Evolutionary conservation across 2,888 invertebrate genomes (phyloP).

Genomic region (Meiosimyza decipiens): DNA sequence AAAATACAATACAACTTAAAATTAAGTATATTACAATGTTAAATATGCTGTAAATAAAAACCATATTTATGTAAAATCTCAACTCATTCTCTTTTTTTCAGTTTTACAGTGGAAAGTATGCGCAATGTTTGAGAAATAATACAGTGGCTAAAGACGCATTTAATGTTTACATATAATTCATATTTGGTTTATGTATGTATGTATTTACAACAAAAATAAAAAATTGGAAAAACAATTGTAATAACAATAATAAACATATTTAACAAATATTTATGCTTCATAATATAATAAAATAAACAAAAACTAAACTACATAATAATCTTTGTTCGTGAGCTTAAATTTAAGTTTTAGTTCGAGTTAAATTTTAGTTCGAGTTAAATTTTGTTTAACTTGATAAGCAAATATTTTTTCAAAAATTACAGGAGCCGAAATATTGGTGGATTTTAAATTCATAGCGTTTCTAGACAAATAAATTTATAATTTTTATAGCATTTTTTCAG

Average conservation of each 20-base stretch:
- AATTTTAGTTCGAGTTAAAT: background rate
- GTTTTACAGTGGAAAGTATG: no score
- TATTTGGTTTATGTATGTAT: conserved; percentile 11
- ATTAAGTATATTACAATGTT: no score
- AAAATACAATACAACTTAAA: no score
- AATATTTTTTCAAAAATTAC: conserved; percentile 6
- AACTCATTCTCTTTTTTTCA: no score
- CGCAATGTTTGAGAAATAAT: conserved; percentile 1
- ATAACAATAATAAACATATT: conserved; percentile 9
- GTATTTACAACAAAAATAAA: conserved; percentile 14
- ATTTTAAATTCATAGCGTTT: no score
- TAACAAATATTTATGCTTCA: background rate
- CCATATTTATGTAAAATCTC: no score
- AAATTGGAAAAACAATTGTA: conserved; percentile 4
- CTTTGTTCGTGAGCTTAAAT: conserved; percentile 19
- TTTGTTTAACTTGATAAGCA: background rate
- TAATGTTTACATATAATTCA: background rate
- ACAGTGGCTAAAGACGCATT: no score
- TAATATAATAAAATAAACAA: background rate
- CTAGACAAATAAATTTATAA: no score
- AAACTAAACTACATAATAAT: conserved; percentile 26
- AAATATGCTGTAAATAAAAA: no score
- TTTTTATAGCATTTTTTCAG: no score
- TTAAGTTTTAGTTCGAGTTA: background rate
- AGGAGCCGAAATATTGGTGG: background rate